These are phyloP conservation scores for Zeuzera pyrina DNA, from an alignment of 2,888 invertebrate species.

Conservation along the genomic window DNA sequence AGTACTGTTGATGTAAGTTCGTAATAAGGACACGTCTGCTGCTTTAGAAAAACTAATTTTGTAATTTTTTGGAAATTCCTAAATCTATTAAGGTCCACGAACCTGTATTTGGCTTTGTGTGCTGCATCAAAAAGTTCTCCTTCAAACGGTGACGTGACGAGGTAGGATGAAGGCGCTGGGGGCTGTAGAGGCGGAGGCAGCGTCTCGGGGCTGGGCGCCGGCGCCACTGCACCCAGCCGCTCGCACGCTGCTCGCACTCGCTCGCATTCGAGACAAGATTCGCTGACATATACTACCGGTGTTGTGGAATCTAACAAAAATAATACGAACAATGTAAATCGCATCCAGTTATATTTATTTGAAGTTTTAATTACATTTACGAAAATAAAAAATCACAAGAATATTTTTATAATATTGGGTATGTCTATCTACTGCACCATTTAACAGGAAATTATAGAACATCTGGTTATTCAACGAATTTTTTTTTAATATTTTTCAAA, in stretches of 20 bases:
- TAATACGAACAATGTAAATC: background rate
- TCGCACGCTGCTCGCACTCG: slow-evolving; percentile 64
- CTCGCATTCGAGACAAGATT: slow-evolving; percentile 63
- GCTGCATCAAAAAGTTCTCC: slow-evolving; percentile 80
- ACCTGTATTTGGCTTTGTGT: slow-evolving; percentile 70
- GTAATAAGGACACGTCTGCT: too few species aligned
- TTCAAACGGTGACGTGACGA: slow-evolving; percentile 82
- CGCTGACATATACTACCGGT: slow-evolving; percentile 60
- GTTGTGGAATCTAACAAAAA: slow-evolving; percentile 44
- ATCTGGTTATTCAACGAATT: too few species aligned
- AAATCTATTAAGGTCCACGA: slow-evolving; percentile 12
- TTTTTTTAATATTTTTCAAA: too few species aligned
- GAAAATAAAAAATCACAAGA: too few species aligned
- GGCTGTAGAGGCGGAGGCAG: slow-evolving; percentile 48
- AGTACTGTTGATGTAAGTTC: too few species aligned
- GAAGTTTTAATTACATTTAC: slow-evolving; percentile 4
- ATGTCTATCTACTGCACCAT: too few species aligned
- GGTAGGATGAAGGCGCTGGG: slow-evolving; percentile 49
- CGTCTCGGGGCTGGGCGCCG: slow-evolving; percentile 49
- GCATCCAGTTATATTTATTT: background rate
- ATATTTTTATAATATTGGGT: too few species aligned
- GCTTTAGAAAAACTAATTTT: too few species aligned
- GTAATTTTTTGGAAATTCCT: too few species aligned
- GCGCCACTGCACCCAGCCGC: slow-evolving; percentile 57
- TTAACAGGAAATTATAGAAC: too few species aligned